Evolutionary conservation across 1,140 invertebrate genomes (phyloP).

Genomic region (Lasioglossum baleicum): DNA sequence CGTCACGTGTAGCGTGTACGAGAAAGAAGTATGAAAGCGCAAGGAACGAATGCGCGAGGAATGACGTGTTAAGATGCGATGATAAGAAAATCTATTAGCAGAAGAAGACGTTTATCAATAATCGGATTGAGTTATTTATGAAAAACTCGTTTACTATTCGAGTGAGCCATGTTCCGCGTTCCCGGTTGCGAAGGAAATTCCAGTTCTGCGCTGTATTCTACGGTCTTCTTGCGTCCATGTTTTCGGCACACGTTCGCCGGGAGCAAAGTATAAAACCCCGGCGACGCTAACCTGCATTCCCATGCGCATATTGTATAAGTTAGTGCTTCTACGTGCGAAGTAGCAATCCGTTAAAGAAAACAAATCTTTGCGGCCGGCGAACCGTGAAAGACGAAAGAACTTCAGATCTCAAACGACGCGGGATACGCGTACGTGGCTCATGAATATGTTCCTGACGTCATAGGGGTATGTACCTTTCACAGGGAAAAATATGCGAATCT

Average conservation of each 20-base stretch:
- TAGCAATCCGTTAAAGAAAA: constrained; percentile 23
- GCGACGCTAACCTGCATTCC: constrained; percentile 16
- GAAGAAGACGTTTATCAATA: not conserved
- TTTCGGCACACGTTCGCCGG: constrained; percentile 31
- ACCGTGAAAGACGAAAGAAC: not conserved
- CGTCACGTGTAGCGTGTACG: too few species aligned
- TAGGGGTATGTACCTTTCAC: too few species aligned
- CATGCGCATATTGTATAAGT: constrained; percentile 28
- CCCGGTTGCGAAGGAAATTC: not conserved
- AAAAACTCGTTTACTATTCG: not conserved
- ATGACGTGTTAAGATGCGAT: not conserved
- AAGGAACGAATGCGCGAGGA: not conserved
- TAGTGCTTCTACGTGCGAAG: constrained; percentile 33
- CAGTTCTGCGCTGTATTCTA: not conserved
- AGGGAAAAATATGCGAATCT: not conserved
- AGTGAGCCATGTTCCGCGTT: too few species aligned
- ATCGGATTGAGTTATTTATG: not conserved
- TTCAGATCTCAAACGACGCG: not conserved
- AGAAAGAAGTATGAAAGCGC: too few species aligned
- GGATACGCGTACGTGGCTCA: not conserved
- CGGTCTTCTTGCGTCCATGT: not conserved
- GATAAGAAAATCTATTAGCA: not conserved
- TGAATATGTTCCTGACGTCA: not conserved
- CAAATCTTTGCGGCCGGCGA: constrained; percentile 3
- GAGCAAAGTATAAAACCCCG: constrained; percentile 21